phyloP scores from a whole-genome alignment of 2,797 vertebrate species.

The Telmatherina bonti region DNA sequence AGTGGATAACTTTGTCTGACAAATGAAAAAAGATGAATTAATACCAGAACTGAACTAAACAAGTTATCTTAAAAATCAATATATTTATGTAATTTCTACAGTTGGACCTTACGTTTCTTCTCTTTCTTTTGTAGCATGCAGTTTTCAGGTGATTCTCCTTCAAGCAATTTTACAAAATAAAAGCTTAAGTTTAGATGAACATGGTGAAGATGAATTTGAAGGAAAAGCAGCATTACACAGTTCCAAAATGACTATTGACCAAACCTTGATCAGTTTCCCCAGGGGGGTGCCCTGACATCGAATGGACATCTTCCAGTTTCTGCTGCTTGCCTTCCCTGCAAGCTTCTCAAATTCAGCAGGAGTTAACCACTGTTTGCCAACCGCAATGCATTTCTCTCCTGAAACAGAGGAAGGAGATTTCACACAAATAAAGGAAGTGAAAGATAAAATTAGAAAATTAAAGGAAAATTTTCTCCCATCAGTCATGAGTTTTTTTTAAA shows the following conservation, averaged over 20 bases:
- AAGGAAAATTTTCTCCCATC: neutral
- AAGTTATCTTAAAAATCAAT: neutral
- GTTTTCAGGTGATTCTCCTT: slow-evolving; percentile 66
- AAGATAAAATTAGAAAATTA: neutral
- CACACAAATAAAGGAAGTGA: neutral
- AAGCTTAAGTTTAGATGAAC: neutral
- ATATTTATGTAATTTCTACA: neutral
- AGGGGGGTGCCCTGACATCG: slow-evolving; percentile 51
- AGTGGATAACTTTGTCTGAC: slow-evolving; percentile 39
- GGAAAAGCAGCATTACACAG: no score
- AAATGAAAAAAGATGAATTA: fast-evolving
- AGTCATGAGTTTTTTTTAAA: no score
- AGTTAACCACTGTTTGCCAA: slow-evolving; percentile 55
- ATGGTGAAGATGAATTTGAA: neutral
- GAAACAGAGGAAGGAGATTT: slow-evolving; percentile 15
- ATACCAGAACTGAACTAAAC: neutral
- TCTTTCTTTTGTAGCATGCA: fast-evolving
- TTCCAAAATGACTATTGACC: neutral
- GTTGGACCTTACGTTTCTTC: slow-evolving; percentile 34
- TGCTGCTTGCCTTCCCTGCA: slow-evolving; percentile 53
- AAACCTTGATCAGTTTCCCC: slow-evolving; percentile 72
- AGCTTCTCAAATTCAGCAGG: slow-evolving; percentile 71
- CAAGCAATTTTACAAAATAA: neutral
- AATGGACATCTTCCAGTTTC: slow-evolving; percentile 81
- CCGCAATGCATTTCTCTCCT: slow-evolving; percentile 74